A percentile compares a stretch with the other conserved stretches of the same genome.
phyloP scores from a whole-genome alignment of 2,888 invertebrate genomes.

The Apamea crenata region DNA sequence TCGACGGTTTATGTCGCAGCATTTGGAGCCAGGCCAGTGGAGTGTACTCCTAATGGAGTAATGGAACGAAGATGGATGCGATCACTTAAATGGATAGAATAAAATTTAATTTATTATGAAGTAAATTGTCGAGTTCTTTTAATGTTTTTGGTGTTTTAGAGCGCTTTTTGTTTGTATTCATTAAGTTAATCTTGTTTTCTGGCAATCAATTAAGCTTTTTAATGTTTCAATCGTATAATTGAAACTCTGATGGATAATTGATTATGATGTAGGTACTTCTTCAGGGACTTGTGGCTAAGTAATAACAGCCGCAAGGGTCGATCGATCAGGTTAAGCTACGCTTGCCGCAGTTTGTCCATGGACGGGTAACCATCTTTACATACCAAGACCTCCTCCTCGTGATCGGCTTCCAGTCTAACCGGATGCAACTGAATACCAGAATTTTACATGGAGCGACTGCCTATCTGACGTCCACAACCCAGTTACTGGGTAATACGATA shows the following conservation, averaged over 20 bases:
- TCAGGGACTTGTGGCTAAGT: too few species aligned
- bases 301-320: too few species aligned
- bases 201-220: conserved; percentile 21
- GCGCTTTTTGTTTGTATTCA: conserved; percentile 16
- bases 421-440: too few species aligned
- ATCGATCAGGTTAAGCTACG: too few species aligned
- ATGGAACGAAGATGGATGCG: conserved; percentile 66
- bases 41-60: conserved; percentile 75
- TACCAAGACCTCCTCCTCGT: too few species aligned
- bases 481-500: too few species aligned
- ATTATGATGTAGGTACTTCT: background rate
- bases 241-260: background rate
- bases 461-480: too few species aligned
- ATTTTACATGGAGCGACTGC: too few species aligned
- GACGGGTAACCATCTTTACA: too few species aligned
- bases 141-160: conserved; percentile 31
- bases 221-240: conserved; percentile 30
- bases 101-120: conserved; percentile 61
- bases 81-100: conserved; percentile 65
- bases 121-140: conserved; percentile 59
- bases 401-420: too few species aligned
- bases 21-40: conserved; percentile 78
- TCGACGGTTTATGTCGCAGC: conserved; percentile 58
- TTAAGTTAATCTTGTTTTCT: conserved; percentile 36
- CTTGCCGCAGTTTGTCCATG: too few species aligned